Percentiles rank a stretch among this genome's conserved stretches.
These are phyloP conservation scores for Hartigia nigra DNA, from an alignment of 2,888 invertebrate genomes.

Conservation along the genomic window DNA sequence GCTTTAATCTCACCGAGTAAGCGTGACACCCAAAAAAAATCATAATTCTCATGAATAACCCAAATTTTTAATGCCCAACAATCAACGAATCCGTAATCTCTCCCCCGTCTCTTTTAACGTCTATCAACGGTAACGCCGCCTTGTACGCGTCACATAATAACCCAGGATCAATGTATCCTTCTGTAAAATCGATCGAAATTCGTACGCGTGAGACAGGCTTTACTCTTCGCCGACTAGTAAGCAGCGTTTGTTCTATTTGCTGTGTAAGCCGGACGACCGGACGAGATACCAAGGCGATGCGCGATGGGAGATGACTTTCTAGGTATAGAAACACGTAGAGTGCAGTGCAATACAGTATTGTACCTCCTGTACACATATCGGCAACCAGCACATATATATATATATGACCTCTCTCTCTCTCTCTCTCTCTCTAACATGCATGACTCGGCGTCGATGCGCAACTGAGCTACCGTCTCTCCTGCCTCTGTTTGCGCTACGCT, in stretches of 20 bases:
- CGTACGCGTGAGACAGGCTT: not conserved
- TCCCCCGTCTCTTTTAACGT: not conserved
- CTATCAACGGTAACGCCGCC: not conserved
- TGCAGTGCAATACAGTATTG: constrained; percentile 24
- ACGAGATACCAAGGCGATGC: constrained; percentile 12
- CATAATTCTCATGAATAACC: not conserved
- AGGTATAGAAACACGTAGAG: constrained; percentile 34
- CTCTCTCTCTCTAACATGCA: constrained; percentile 20
- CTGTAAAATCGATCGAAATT: not conserved
- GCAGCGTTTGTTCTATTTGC: constrained; percentile 5
- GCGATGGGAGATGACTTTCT: constrained; percentile 41
- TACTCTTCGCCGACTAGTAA: not conserved
- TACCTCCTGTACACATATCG: not conserved
- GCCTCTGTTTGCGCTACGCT: not conserved
- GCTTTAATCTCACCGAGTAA: not conserved
- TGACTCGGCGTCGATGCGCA: constrained; percentile 1
- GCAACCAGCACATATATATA: not conserved
- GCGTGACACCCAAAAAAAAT: not conserved
- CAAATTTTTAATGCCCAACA: not conserved
- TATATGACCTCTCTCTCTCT: constrained; percentile 24
- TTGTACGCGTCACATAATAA: not conserved
- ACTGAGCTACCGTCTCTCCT: not conserved
- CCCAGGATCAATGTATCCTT: not conserved
- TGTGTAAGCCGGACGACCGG: constrained; percentile 22
- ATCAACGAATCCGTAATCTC: not conserved